Evolutionary conservation across 2,113 vertebrate species (phyloP).

Genomic region (Hippocampus abdominalis): DNA sequence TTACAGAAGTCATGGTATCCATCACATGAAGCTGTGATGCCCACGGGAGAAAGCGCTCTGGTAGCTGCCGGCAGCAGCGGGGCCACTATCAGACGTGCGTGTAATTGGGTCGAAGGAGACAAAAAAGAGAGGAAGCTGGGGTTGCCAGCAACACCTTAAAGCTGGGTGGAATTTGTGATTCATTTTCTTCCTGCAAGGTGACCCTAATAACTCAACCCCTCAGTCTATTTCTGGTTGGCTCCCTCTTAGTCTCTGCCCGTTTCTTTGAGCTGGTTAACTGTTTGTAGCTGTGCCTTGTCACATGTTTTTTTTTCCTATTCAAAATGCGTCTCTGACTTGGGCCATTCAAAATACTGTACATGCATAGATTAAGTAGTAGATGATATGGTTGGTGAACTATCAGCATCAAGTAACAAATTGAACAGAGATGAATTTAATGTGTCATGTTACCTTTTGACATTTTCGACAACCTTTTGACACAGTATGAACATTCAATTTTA

Average conservation of each 20-base stretch:
- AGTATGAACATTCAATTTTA: slow-evolving; percentile 96
- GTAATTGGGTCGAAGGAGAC: slow-evolving; percentile 80
- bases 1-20: slow-evolving; percentile 68
- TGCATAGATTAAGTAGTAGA: neutral
- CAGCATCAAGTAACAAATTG: neutral
- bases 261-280: slow-evolving; percentile 68
- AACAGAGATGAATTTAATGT: neutral
- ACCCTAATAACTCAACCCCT: slow-evolving; percentile 79
- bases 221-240: slow-evolving; percentile 73
- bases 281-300: slow-evolving; percentile 51
- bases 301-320: slow-evolving; percentile 37
- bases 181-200: slow-evolving; percentile 77
- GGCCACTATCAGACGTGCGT: slow-evolving; percentile 69
- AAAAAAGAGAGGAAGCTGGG: slow-evolving; percentile 69
- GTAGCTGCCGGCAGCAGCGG: slow-evolving; percentile 59
- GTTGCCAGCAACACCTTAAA: slow-evolving; percentile 71
- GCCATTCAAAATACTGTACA: neutral
- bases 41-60: slow-evolving; percentile 68
- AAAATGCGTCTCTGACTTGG: neutral
- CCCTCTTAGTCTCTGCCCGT: slow-evolving; percentile 62
- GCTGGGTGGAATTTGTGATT: slow-evolving; percentile 67
- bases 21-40: slow-evolving; percentile 72
- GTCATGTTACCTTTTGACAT: neutral
- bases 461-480: slow-evolving; percentile 73
- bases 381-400: neutral